Evolutionary conservation across 2,888 invertebrate genomes (phyloP).

Genomic region (Junonia oenone): DNA sequence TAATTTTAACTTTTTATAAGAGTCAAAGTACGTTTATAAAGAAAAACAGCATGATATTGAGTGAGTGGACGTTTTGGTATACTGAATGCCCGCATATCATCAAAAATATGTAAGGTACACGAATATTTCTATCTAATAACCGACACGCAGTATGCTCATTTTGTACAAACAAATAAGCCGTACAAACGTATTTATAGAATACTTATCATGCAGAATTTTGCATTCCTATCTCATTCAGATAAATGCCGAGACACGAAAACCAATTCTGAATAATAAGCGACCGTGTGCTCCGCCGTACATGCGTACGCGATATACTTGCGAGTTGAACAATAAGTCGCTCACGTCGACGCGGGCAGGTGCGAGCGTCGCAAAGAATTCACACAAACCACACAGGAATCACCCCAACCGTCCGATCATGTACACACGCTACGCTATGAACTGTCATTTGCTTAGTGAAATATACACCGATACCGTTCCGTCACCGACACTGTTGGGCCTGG

Average conservation of each 20-base stretch:
- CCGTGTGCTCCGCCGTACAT: slow-evolving; percentile 2
- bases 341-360: not conserved
- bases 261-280: slow-evolving; percentile 52
- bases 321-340: not conserved
- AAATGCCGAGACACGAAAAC: slow-evolving; percentile 71
- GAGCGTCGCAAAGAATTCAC: slow-evolving; percentile 30
- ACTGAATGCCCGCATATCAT: slow-evolving; percentile 29
- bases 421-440: slow-evolving; percentile 57
- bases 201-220: slow-evolving; percentile 47
- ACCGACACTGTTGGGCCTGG: slow-evolving; percentile 41
- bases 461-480: slow-evolving; percentile 59
- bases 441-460: slow-evolving; percentile 65
- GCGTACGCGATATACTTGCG: not conserved
- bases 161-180: slow-evolving; percentile 1
- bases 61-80: slow-evolving; percentile 28
- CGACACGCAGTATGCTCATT: not conserved
- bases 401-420: slow-evolving; percentile 42
- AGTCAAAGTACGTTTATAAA: not conserved
- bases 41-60: slow-evolving; percentile 4
- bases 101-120: slow-evolving; percentile 11
- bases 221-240: slow-evolving; percentile 63
- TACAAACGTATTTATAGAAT: slow-evolving; percentile 11
- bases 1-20: not conserved
- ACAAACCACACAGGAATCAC: slow-evolving; percentile 42
- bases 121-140: slow-evolving; percentile 8